A percentile compares a stretch with the other conserved stretches of the same genome.
These are phyloP conservation scores for Pelusios castaneus DNA, from an alignment of 2,113 vertebrate genomes.

Conservation along the genomic window DNA sequence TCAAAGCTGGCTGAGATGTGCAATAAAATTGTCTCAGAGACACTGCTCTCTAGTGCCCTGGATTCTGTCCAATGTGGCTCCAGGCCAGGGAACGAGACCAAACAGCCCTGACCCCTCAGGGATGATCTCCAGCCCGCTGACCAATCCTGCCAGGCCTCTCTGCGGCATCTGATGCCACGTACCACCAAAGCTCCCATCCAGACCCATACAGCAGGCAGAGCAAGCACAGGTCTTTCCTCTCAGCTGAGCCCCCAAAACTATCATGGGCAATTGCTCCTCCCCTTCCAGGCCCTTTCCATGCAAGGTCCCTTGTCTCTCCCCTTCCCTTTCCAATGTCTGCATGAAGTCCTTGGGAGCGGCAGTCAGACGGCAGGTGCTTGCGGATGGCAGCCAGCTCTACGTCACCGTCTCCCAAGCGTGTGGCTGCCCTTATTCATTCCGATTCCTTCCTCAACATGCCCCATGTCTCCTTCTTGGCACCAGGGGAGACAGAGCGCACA, in stretches of 20 bases:
- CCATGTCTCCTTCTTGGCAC: no score
- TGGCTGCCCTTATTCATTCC: neutral
- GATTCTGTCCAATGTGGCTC: neutral
- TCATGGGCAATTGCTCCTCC: neutral
- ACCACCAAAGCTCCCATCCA: neutral
- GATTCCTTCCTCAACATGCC: neutral
- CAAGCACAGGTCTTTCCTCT: neutral
- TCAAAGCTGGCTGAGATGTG: neutral
- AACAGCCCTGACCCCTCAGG: neutral
- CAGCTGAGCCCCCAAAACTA: neutral
- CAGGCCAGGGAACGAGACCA: accelerated
- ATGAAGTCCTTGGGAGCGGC: neutral
- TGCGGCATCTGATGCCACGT: neutral
- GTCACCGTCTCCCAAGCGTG: neutral
- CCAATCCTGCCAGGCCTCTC: neutral
- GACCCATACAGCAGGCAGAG: neutral
- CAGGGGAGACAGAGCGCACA: no score
- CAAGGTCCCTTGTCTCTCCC: neutral
- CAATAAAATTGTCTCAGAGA: neutral
- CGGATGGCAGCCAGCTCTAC: neutral
- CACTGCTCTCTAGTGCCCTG: neutral
- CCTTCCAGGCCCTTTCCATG: neutral
- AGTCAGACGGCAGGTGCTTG: neutral
- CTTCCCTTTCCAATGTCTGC: neutral
- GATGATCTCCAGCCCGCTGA: neutral